Evolutionary conservation across 2,113 vertebrate species (phyloP), one percentile per base, ranked within the genome.

Genomic region (Amphiprion percula): DNA sequence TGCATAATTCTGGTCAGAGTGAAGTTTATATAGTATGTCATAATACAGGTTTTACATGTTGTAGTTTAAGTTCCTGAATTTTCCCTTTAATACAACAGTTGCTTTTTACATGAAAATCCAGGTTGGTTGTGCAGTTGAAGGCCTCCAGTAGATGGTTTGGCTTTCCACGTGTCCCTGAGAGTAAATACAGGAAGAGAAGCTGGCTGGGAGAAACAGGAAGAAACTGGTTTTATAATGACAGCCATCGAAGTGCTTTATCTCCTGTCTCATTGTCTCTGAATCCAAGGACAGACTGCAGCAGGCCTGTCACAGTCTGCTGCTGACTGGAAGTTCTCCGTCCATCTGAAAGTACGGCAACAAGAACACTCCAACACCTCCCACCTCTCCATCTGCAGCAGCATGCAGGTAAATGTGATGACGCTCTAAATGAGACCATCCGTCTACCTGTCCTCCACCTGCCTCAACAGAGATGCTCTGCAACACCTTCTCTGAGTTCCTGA

Each of bases 241-340:
- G 59, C 46, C 3, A n/a, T 59, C 47, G 53, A 49, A 53, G 61
- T 68, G 33, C 76, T 84, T 85, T 53, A 47, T 82, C 74, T 73
- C 76, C 75, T 10, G 23, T 73, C 47, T 88, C 73, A 47, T 78
- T 37, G 59, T 87, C 58, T 76, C 49, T 19, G 50, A 64, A 79
- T 71, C 50, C 74, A 91, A 91, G 82, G 85, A 87, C 86, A 82
- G 66, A 77, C 68, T 37, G 64, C 69, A 70, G 60, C 66, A 53
- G 39, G 59, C 74, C 37, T 80, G 86, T 88, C 84, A 90, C 89
- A 85, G 79, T 74, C 85, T 82, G 85, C 74, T 76, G 74, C 64
- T 24, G 41, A 83, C 74, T 79, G 66, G 14, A 68, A 46, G 64
- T 64, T 73, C 72, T 28, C 59, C 73, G 86, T 90, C 72, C 71